Base-by-base conservation (phyloP, 2,888 invertebrate genomes). In the Chouioia cunea region DNA sequence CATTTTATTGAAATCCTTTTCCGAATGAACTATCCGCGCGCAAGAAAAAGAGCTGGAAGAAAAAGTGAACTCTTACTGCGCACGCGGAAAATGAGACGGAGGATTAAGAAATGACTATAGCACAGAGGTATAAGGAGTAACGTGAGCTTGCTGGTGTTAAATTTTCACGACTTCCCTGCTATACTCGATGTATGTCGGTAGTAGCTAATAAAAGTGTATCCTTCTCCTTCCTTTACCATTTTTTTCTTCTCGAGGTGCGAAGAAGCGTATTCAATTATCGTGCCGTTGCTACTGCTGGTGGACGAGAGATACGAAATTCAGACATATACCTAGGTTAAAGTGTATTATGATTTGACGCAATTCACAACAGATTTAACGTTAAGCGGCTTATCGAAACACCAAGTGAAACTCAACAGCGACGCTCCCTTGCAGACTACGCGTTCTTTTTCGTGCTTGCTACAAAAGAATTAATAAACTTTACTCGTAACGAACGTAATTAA, bases 151-250 rank as follows among this genome's bases (percentile, higher is more conserved):
- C 70, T 36, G 74, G 77, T 76, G 79, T 79, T 80, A 81, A 79
- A 79, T 80, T 80, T 81, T 81, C 79, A 80, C 80, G 80, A 81
- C 75, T 44, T 44, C 27, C 16, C 16, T 54, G 36, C 16, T 20
- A 6, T 47, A 54, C 67, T 60, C 59, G 53, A 70, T 59, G 58
- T 59, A 59, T 48, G 22, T 27, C 36, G 10, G 22, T 27, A 16
- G 4, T 4, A 1, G 36, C 36, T 36, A 36, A 36, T 36, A 36
- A 36, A 36, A 36, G 12, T 36, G 36, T 53, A 3, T n/a, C 36
- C 36, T 16, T 56, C 56, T 15, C 27, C 23, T 14, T 54, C 16
- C 54, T 46, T 64, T 12, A 22, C 53, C 46, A 15, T n/a, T 23
- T 27, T 27, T 58, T 52, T 44, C 16, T 27, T 12, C 23, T 23